A percentile compares a stretch with the other conserved stretches of the same genome.
Conservation (phyloP, 2,797 vertebrate species). For the Furcifer pardalis region DNA sequence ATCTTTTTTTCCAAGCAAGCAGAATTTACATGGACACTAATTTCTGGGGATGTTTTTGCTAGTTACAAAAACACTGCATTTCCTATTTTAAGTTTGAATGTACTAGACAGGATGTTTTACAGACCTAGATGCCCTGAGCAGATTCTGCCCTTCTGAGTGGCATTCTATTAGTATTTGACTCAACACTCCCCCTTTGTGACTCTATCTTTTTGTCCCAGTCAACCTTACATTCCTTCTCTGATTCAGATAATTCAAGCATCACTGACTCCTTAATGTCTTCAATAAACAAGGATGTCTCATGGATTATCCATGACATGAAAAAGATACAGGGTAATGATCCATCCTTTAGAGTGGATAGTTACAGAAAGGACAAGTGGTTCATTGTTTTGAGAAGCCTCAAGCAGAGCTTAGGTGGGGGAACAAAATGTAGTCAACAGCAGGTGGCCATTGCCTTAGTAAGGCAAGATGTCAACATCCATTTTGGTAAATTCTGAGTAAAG, state of each 20-base stretch:
- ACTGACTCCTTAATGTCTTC: slow-evolving; percentile 16
- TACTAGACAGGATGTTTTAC: not conserved
- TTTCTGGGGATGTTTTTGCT: not conserved
- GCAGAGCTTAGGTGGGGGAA: not conserved
- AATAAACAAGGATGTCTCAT: slow-evolving; percentile 8
- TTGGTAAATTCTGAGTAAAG: no score
- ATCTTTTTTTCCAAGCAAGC: not conserved
- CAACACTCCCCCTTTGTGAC: not conserved
- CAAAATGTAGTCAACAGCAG: not conserved
- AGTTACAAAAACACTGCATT: not conserved
- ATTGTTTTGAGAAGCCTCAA: not conserved
- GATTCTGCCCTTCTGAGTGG: not conserved
- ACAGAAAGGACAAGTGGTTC: not conserved
- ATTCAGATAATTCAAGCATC: slow-evolving; percentile 47
- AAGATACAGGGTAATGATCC: slow-evolving; percentile 1
- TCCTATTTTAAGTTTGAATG: not conserved
- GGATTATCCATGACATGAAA: slow-evolving; percentile 13
- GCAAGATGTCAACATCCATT: not conserved
- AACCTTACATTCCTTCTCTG: slow-evolving; percentile 3
- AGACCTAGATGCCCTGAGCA: not conserved
- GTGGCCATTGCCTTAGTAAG: not conserved
- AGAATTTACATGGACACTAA: not conserved
- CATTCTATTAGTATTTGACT: not conserved
- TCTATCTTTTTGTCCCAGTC: slow-evolving; percentile 21
- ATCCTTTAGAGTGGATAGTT: not conserved